Evolutionary conservation across 2,797 vertebrate genomes (phyloP).

Genomic region (Eulemur coronatus): DNA sequence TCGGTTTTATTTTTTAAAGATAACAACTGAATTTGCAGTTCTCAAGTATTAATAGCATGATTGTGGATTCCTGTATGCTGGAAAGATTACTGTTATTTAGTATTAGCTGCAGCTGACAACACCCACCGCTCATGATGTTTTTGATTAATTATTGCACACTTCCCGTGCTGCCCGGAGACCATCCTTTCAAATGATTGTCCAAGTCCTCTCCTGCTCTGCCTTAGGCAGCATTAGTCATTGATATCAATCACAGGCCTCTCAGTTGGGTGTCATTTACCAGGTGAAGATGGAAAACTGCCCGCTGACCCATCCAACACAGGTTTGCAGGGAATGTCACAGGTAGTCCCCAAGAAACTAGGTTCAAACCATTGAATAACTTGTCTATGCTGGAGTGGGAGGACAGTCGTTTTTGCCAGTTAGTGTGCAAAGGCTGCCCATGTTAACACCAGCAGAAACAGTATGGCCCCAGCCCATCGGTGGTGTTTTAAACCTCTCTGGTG

Average conservation of each 20-base stretch:
- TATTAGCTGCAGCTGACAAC: neutral
- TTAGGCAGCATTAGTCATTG: neutral
- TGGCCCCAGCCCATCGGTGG: accelerated
- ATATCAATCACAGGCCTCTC: neutral
- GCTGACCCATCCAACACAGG: neutral
- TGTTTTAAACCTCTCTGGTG: accelerated
- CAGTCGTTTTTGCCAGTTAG: too few species aligned
- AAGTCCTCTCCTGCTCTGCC: neutral
- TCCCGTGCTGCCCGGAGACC: neutral
- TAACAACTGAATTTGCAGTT: neutral
- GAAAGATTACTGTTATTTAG: neutral
- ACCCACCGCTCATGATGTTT: accelerated
- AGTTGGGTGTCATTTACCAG: neutral
- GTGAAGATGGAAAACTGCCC: neutral
- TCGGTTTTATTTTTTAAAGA: neutral
- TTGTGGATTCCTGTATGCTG: neutral
- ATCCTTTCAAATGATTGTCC: neutral
- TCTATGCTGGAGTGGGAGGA: accelerated
- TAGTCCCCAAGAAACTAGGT: neutral
- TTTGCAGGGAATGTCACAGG: neutral
- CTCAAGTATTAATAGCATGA: neutral
- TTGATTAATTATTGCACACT: neutral
- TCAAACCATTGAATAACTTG: neutral
- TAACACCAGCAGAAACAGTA: neutral
- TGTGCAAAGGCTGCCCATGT: accelerated